Percentiles rank a stretch among this genome's conserved stretches.
phyloP scores from a whole-genome alignment of 1,140 invertebrate species.

The Leptopilina clavipes region DNA sequence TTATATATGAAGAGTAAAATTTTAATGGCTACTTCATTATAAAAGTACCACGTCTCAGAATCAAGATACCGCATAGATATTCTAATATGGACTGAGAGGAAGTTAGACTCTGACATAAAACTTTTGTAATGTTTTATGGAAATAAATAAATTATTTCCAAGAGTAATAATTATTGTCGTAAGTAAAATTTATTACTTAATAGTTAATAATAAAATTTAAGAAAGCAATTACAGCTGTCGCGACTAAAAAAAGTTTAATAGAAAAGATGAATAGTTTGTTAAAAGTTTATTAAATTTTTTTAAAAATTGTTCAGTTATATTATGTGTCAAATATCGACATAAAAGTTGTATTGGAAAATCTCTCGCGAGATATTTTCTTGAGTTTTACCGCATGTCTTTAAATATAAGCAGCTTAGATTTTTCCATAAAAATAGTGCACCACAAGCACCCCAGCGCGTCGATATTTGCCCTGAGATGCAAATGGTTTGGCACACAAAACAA shows the following conservation, averaged over 20 bases:
- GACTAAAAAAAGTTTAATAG: no score
- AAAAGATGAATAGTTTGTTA: no score
- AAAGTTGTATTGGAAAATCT: neutral
- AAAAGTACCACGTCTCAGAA: neutral
- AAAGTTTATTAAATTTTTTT: no score
- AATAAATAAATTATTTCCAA: no score
- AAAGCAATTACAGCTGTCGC: no score
- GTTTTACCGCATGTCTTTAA: slow-evolving; percentile 11
- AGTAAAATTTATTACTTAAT: no score
- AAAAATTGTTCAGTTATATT: neutral
- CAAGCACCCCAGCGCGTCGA: neutral
- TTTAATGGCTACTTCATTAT: neutral
- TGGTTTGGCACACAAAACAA: neutral
- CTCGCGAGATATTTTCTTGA: neutral
- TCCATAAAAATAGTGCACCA: slow-evolving; percentile 6
- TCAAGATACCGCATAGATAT: neutral
- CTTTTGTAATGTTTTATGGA: no score
- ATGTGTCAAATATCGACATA: neutral
- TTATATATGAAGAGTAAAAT: neutral
- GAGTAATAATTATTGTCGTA: no score
- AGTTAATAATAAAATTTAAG: no score
- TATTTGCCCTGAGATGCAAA: neutral
- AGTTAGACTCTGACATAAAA: neutral
- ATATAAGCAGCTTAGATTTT: slow-evolving; percentile 14
- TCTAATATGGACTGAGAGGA: neutral